These are phyloP conservation scores for Arrhamphus sclerolepis DNA, from an alignment of 2,797 vertebrate species.

Conservation along the genomic window DNA sequence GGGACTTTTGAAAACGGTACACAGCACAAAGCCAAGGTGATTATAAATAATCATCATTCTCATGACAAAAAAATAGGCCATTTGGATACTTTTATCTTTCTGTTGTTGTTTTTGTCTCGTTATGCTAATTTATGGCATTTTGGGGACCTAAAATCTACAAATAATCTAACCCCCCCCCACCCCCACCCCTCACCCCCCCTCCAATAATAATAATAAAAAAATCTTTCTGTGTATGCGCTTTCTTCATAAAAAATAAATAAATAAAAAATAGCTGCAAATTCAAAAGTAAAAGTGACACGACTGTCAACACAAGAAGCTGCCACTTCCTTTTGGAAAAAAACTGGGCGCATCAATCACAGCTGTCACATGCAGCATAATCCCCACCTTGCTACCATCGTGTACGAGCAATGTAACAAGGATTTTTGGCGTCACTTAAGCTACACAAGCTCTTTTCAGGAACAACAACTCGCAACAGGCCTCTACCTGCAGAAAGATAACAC, in stretches of 20 bases:
- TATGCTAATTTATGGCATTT: conserved; percentile 36
- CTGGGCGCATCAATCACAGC: conserved; percentile 44
- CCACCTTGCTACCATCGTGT: conserved; percentile 27
- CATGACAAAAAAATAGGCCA: conserved; percentile 63
- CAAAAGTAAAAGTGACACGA: conserved; percentile 8
- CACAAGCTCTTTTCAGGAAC: conserved; percentile 53
- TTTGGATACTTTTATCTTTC: conserved; percentile 49
- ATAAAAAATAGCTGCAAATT: conserved; percentile 10
- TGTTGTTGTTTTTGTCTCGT: conserved; percentile 15
- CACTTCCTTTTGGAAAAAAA: conserved; percentile 17
- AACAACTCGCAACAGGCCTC: conserved; percentile 52
- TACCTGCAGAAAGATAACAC: conserved; percentile 58
- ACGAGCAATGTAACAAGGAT: conserved; percentile 24
- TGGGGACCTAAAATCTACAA: conserved; percentile 13
- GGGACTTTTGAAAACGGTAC: conserved; percentile 63
- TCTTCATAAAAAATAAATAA: conserved; percentile 5
- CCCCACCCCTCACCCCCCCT: too few species aligned
- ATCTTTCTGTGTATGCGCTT: conserved; percentile 13
- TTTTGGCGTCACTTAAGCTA: conserved; percentile 49
- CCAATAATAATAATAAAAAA: neutral
- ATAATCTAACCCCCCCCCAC: too few species aligned
- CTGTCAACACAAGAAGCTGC: conserved; percentile 30
- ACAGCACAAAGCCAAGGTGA: conserved; percentile 52
- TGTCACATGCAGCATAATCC: conserved; percentile 35
- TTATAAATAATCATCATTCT: conserved; percentile 71